Evolutionary conservation across 2,888 invertebrate genomes (phyloP).

Genomic region (Odontocolon sp.): DNA sequence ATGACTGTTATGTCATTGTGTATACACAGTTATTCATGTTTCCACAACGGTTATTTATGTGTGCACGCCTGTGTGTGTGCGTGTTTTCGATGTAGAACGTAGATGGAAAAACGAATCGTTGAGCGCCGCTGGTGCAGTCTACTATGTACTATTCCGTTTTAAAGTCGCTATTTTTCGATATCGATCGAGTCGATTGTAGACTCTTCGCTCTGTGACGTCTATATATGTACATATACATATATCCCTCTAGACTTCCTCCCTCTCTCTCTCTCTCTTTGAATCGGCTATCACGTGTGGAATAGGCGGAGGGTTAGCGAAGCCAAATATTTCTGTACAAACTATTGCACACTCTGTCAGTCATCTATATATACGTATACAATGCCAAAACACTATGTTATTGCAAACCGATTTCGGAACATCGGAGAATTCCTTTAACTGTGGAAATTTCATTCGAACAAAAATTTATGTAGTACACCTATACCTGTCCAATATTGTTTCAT

Average conservation of each 20-base stretch:
- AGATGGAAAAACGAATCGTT: constrained; percentile 23
- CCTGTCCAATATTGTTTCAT: constrained; percentile 31
- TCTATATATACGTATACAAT: background rate
- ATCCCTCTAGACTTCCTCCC: too few relatives aligned
- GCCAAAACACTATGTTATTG: background rate
- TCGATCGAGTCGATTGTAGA: constrained; percentile 49
- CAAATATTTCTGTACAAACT: constrained; percentile 44
- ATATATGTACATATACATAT: too few relatives aligned
- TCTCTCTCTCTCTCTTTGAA: too few relatives aligned
- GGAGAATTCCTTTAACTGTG: constrained; percentile 10
- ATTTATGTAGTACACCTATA: background rate
- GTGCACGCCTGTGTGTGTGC: background rate
- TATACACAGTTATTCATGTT: constrained; percentile 41
- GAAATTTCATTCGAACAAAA: constrained; percentile 33
- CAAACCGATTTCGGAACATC: constrained; percentile 26
- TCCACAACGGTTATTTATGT: constrained; percentile 9
- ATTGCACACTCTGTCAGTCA: background rate
- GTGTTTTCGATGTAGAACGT: background rate
- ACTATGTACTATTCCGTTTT: constrained; percentile 4
- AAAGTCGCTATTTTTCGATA: constrained; percentile 42
- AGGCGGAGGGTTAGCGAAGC: constrained; percentile 15
- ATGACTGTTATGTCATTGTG: background rate
- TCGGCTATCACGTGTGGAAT: constrained; percentile 44
- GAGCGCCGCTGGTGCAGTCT: constrained; percentile 15
- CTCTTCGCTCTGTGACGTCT: constrained; percentile 48